A percentile compares a stretch with the other conserved stretches of the same genome.
Evolutionary conservation across 1,140 invertebrate species (phyloP).

Genomic region (Mercenaria mercenaria): DNA sequence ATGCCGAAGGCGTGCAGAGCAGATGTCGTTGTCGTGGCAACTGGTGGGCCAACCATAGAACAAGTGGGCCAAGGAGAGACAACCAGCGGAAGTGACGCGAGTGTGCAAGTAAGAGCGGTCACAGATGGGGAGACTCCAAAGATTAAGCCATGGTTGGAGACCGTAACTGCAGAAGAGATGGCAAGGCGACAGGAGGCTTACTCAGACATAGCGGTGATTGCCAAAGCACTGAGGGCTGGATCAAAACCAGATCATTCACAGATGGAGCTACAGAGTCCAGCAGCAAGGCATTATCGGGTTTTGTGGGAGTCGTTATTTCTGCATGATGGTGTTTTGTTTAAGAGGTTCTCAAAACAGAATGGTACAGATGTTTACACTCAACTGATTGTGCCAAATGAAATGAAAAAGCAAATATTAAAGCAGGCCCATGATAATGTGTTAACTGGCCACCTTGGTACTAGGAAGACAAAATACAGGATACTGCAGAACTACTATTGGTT

Average conservation of each 20-base stretch:
- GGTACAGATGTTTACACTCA: neutral
- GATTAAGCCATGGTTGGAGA: neutral
- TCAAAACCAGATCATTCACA: neutral
- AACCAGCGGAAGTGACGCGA: neutral
- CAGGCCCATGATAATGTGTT: conserved; percentile 38
- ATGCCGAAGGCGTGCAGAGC: neutral
- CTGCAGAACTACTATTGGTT: neutral
- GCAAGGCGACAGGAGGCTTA: neutral
- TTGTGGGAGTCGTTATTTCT: neutral
- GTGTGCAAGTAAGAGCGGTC: neutral
- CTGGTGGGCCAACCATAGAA: no score
- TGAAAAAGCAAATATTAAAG: conserved; percentile 20
- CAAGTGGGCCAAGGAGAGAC: no score
- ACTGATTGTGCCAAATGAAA: neutral
- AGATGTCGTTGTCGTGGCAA: neutral
- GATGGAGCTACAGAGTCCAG: neutral
- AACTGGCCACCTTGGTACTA: conserved; percentile 48
- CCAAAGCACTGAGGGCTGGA: neutral
- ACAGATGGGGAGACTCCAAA: neutral
- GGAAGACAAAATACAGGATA: neutral
- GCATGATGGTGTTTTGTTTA: neutral
- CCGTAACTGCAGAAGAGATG: neutral
- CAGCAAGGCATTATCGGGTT: neutral
- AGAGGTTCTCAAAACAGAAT: neutral
- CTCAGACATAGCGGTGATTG: neutral